A percentile compares a stretch with the other conserved stretches of the same genome.
Evolutionary conservation across 2,113 vertebrate species (phyloP).

Genomic region (Colinus virginianus): DNA sequence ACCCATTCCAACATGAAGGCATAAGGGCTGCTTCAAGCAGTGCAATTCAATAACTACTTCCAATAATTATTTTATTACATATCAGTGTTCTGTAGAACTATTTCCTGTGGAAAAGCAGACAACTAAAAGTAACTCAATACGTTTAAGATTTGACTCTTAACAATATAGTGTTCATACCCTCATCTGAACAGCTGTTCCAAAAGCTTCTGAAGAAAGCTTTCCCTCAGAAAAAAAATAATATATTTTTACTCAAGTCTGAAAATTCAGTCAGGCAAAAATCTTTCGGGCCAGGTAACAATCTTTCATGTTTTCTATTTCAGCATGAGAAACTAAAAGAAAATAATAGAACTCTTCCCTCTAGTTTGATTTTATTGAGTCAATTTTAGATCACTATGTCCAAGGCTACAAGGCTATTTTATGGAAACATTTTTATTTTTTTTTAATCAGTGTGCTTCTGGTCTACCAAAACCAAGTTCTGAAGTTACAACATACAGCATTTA

Average conservation of each 20-base stretch:
- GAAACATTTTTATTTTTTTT: not conserved
- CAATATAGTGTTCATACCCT: not conserved
- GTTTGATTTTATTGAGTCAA: not conserved
- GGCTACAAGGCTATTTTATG: not conserved
- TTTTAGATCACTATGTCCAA: not conserved
- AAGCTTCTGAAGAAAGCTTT: not conserved
- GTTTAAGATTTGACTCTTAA: not conserved
- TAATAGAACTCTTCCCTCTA: not conserved
- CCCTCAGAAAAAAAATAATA: not conserved
- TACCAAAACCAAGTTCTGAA: not conserved
- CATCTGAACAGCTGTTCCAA: not conserved
- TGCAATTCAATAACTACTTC: not conserved
- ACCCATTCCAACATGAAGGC: not conserved
- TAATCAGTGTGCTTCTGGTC: not conserved
- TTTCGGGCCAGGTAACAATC: not conserved
- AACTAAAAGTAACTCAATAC: not conserved
- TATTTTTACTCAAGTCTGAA: not conserved
- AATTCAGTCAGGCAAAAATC: not conserved
- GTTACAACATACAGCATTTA: not conserved
- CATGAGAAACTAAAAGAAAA: not conserved
- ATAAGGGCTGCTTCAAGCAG: accelerated
- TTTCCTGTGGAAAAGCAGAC: not conserved
- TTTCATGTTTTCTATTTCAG: not conserved
- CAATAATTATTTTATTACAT: not conserved
- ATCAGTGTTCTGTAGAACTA: not conserved